A percentile compares a stretch with the other conserved stretches of the same genome.
Evolutionary conservation across 2,888 invertebrate species (phyloP).

Genomic region (Sipha maydis): DNA sequence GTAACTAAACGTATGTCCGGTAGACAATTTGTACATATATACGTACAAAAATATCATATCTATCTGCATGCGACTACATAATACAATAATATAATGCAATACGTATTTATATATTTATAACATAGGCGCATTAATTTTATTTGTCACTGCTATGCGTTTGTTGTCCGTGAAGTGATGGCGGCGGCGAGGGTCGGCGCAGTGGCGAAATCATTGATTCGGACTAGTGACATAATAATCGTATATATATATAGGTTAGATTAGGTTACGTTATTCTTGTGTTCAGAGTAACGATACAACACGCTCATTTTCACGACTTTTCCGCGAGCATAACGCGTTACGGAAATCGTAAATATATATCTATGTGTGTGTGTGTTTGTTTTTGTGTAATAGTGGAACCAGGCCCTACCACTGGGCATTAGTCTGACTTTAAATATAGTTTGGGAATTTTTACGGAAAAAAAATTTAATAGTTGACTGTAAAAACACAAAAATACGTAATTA

Average conservation of each 20-base stretch:
- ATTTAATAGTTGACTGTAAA: too few relatives aligned
- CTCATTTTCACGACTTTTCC: neutral
- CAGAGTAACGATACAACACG: neutral
- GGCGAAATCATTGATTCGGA: constrained; percentile 29
- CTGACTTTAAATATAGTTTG: too few relatives aligned
- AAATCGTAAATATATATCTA: neutral
- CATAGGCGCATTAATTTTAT: constrained; percentile 24
- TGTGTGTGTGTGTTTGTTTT: neutral
- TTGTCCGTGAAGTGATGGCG: neutral
- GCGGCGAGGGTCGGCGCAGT: neutral
- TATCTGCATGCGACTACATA: neutral
- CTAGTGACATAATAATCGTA: constrained; percentile 14
- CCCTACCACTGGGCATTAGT: too few relatives aligned
- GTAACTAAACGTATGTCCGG: constrained; percentile 38
- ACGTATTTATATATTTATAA: constrained; percentile 19
- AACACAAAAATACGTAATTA: too few relatives aligned
- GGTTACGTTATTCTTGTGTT: neutral
- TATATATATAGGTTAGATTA: too few relatives aligned
- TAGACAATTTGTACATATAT: neutral
- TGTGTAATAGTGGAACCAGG: too few relatives aligned
- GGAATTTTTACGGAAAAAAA: too few relatives aligned
- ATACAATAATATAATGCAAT: neutral
- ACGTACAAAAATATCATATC: neutral
- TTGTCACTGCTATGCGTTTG: neutral
- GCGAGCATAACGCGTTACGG: neutral